phyloP scores from a whole-genome alignment of 2,113 vertebrate species.

The Platysteira castanea region DNA sequence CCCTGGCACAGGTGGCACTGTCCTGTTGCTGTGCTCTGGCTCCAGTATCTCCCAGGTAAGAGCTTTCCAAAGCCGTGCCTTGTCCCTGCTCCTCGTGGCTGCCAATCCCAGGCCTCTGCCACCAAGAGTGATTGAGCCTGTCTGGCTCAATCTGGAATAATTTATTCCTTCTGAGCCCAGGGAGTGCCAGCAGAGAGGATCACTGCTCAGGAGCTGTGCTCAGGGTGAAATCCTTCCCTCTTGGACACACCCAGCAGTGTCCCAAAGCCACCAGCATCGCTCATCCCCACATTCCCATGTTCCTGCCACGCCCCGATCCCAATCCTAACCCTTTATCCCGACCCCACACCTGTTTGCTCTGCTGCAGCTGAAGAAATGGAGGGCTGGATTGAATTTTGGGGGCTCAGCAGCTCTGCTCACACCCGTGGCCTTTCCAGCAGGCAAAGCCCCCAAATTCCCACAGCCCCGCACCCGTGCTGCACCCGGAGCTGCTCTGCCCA shows the following conservation, averaged over 20 bases:
- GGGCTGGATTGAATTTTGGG: background rate
- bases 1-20: background rate
- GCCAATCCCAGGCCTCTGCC: background rate
- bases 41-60: background rate
- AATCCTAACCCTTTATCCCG: background rate
- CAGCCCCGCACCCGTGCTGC: background rate
- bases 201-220: background rate
- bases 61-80: background rate
- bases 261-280: rapidly evolving
- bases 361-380: background rate
- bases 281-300: rapidly evolving
- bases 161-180: background rate
- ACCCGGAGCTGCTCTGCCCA: rapidly evolving
- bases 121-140: background rate
- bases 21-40: background rate
- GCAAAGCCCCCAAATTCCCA: background rate
- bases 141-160: background rate
- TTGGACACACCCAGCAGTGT: background rate
- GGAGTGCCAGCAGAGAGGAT: background rate
- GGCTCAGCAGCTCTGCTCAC: background rate
- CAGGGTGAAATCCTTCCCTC: background rate
- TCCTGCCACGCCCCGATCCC: background rate
- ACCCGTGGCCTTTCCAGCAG: background rate
- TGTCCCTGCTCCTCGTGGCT: rapidly evolving
- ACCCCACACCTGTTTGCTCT: background rate